Percentiles rank a stretch among this genome's conserved stretches.
Conservation (phyloP, 2,797 vertebrate genomes). For the Sebastes matsubarae region DNA sequence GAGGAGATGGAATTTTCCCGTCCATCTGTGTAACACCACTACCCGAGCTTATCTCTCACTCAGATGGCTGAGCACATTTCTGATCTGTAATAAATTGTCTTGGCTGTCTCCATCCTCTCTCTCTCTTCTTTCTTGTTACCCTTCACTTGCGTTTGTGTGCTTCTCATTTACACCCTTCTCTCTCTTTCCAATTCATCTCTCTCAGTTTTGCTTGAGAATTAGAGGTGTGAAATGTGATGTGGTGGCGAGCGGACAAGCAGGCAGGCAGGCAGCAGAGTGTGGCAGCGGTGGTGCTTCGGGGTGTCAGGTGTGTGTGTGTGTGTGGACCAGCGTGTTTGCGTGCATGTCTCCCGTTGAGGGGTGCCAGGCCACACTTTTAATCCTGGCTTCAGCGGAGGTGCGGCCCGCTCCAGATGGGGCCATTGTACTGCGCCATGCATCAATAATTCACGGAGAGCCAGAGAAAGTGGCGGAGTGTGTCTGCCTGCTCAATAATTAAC, state of each 20-base stretch:
- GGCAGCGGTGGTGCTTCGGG: neutral
- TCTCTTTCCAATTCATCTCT: neutral
- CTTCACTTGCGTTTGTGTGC: constrained; percentile 8
- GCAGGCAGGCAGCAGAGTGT: constrained; percentile 29
- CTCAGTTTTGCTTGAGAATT: constrained; percentile 33
- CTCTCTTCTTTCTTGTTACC: neutral
- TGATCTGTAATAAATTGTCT: constrained; percentile 42
- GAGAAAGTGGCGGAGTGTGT: constrained; percentile 81
- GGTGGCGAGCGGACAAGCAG: neutral
- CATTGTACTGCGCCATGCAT: constrained; percentile 81
- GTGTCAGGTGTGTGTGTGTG: constrained; percentile 1
- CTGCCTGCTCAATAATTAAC: constrained; percentile 86
- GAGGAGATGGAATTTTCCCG: neutral
- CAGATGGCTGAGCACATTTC: constrained; percentile 34
- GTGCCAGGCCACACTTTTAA: constrained; percentile 71
- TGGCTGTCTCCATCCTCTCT: neutral
- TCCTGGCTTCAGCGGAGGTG: constrained; percentile 71
- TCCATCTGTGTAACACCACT: neutral
- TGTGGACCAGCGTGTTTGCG: neutral
- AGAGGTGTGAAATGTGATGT: constrained; percentile 51
- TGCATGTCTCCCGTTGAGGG: constrained; percentile 41
- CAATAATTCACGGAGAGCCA: constrained; percentile 83
- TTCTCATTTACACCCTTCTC: constrained; percentile 38
- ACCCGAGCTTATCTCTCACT: constrained; percentile 26
- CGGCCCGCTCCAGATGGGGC: constrained; percentile 81